phyloP scores from a whole-genome alignment of 2,797 vertebrate species.

The Tolypeutes matacus region DNA sequence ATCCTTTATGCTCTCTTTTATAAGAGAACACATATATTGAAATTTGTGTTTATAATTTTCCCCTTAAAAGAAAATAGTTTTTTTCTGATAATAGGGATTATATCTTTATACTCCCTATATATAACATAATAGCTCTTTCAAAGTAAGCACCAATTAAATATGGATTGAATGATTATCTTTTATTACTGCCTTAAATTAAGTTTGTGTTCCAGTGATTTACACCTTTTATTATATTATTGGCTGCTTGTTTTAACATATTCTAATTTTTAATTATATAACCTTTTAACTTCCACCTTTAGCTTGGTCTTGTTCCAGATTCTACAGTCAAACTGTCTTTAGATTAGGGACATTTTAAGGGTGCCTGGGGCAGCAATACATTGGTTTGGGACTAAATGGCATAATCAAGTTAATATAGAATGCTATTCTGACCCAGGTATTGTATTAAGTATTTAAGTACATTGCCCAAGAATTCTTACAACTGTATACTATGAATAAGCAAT shows the following conservation, averaged over 20 bases:
- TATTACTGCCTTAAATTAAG: neutral
- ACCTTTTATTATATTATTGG: neutral
- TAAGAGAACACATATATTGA: neutral
- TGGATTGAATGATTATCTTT: neutral
- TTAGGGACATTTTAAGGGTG: neutral
- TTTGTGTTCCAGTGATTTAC: neutral
- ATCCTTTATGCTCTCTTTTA: neutral
- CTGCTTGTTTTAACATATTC: conserved; percentile 26
- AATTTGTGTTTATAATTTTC: neutral
- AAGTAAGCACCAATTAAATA: neutral
- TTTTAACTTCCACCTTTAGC: neutral
- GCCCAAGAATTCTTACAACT: neutral
- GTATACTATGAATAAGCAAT: neutral
- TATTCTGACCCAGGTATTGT: neutral
- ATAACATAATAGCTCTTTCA: neutral
- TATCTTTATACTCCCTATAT: neutral
- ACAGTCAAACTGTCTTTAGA: neutral
- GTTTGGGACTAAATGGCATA: neutral
- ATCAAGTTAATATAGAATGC: conserved; percentile 2
- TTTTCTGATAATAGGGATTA: conserved; percentile 17
- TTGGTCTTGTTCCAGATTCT: neutral
- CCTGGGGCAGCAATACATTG: neutral
- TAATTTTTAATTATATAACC: neutral
- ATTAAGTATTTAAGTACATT: neutral
- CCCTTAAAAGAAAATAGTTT: neutral